Conservation (phyloP, 1,140 invertebrate genomes). For the Dinothrombium tinctorium region DNA sequence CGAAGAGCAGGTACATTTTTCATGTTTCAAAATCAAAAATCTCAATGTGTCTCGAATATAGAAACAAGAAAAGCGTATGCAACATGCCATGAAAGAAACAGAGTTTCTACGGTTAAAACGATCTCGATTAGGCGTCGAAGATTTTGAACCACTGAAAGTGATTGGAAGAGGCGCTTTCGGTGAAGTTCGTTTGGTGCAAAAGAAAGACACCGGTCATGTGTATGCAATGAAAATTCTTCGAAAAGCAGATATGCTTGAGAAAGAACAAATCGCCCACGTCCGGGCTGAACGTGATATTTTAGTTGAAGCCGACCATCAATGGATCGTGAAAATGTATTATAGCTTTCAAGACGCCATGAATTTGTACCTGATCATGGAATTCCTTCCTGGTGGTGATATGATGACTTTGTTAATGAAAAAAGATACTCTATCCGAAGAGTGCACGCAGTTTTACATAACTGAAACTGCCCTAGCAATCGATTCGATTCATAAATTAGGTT, state of each 20-base stretch:
- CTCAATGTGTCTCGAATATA: constrained; percentile 17
- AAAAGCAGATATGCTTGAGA: constrained; percentile 97
- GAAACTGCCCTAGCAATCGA: constrained; percentile 96
- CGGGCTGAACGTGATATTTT: constrained; percentile 91
- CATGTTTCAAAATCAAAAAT: background rate
- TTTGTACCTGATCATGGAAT: constrained; percentile 99
- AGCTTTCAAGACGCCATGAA: constrained; percentile 96
- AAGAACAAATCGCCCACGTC: constrained; percentile 97
- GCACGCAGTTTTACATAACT: constrained; percentile 95
- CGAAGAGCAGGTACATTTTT: constrained; percentile 23
- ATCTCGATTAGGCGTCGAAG: constrained; percentile 84
- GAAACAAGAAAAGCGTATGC: constrained; percentile 39
- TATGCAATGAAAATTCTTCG: constrained; percentile 99
- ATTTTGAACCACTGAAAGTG: constrained; percentile 95
- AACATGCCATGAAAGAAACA: constrained; percentile 93
- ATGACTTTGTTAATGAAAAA: constrained; percentile 99
- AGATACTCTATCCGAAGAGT: constrained; percentile 92
- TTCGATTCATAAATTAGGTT: constrained; percentile 95
- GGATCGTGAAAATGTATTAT: constrained; percentile 99
- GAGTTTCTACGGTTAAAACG: constrained; percentile 89
- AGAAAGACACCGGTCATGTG: constrained; percentile 97
- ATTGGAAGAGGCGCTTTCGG: constrained; percentile 90
- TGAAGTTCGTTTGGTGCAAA: constrained; percentile 86
- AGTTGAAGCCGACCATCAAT: constrained; percentile 96
- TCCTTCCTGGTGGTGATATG: constrained; percentile 95